A percentile compares a stretch with the other conserved stretches of the same genome.
Evolutionary conservation across 2,797 vertebrate genomes (phyloP).

Genomic region (Macropodus opercularis): DNA sequence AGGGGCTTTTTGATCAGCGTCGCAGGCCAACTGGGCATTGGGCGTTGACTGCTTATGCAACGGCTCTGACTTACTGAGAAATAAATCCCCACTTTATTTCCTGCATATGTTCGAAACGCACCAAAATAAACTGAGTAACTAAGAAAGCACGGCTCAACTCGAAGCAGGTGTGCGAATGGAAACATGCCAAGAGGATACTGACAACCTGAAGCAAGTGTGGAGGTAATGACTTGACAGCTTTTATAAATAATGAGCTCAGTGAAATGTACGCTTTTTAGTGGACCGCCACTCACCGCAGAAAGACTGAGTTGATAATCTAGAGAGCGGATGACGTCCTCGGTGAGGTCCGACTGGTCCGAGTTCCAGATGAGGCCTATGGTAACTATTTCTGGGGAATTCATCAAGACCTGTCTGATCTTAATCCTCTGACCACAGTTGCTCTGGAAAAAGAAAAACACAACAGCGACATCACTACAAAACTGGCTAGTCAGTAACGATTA

Average conservation of each 20-base stretch:
- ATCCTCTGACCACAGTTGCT: slow-evolving; percentile 97
- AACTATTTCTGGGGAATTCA: slow-evolving; percentile 98
- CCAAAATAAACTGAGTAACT: slow-evolving; percentile 58
- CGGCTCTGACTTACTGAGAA: slow-evolving; percentile 65
- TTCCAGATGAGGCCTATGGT: slow-evolving; percentile 99
- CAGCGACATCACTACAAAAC: slow-evolving; percentile 3
- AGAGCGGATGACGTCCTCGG: slow-evolving; percentile 90
- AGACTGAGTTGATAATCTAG: slow-evolving; percentile 90
- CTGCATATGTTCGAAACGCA: slow-evolving; percentile 65
- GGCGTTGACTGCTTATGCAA: slow-evolving; percentile 75
- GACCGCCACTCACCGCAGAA: slow-evolving; percentile 89
- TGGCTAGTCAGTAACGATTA: not conserved
- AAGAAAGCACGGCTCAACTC: not conserved
- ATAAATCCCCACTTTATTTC: slow-evolving; percentile 75
- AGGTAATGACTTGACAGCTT: not conserved
- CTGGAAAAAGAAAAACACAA: slow-evolving; percentile 68
- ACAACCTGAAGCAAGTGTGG: slow-evolving; percentile 1
- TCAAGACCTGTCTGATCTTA: slow-evolving; percentile 93
- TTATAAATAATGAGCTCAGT: not conserved
- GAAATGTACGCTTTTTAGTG: not conserved
- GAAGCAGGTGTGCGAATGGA: slow-evolving; percentile 29
- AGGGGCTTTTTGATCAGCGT: slow-evolving; percentile 70
- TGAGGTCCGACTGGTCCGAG: slow-evolving; percentile 95
- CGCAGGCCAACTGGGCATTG: slow-evolving; percentile 63
- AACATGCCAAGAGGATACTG: slow-evolving; percentile 3